phyloP scores from a whole-genome alignment of 2,113 vertebrate genomes.

The Nicator chloris region DNA sequence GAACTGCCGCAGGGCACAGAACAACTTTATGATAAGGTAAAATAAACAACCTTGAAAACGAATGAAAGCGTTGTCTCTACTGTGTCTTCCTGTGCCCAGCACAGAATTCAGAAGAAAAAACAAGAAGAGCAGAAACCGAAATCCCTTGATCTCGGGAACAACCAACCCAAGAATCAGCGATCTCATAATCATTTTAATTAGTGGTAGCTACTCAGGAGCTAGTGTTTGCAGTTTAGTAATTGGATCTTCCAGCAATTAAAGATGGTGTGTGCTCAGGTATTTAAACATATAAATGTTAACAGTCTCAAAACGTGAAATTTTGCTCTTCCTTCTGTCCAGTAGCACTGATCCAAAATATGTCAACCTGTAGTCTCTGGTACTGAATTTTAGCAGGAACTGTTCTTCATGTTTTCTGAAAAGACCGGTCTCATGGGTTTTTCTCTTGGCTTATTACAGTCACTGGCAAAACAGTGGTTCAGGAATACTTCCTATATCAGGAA shows the following conservation, averaged over 20 bases:
- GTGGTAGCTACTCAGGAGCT: background rate
- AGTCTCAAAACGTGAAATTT: background rate
- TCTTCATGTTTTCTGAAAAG: background rate
- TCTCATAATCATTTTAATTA: background rate
- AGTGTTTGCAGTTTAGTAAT: background rate
- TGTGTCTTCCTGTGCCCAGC: too few relatives aligned
- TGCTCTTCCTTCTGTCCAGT: background rate
- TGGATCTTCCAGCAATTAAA: background rate
- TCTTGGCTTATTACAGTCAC: background rate
- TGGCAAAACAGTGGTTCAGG: background rate
- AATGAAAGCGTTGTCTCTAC: too few relatives aligned
- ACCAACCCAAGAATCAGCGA: too few relatives aligned
- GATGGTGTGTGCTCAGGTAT: background rate
- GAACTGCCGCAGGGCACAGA: too few relatives aligned
- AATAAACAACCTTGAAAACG: too few relatives aligned
- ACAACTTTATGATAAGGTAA: too few relatives aligned
- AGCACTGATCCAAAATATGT: background rate
- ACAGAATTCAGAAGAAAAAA: too few relatives aligned
- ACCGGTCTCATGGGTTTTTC: fast-evolving
- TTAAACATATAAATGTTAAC: background rate
- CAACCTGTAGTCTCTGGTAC: background rate
- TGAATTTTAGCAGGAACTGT: background rate
- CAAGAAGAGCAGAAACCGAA: too few relatives aligned
- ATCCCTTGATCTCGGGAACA: too few relatives aligned
- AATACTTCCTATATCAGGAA: background rate